Base-by-base conservation (phyloP, 2,888 invertebrate genomes). In the Palloptera scutellata region DNA sequence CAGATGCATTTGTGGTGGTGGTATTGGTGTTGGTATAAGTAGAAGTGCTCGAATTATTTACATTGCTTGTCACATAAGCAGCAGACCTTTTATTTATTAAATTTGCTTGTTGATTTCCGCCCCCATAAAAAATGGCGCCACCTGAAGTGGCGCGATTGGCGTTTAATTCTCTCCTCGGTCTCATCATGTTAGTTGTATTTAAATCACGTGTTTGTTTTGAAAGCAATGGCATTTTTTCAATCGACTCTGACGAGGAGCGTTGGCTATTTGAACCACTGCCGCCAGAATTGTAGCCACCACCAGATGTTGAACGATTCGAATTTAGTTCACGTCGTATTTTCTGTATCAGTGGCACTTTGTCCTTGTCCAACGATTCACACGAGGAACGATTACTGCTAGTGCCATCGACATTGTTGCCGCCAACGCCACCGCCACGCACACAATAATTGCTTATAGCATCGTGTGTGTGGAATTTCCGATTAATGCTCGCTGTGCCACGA, bases 401-500 rank as follows among this genome's bases (percentile, higher is more conserved):
- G n/a, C 40, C 53, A 12, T 30, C 54, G 10, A 52, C n/a, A 13
- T 19, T n/a, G 55, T 2, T 30, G 30, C 30, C 6, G 6, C 30
- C 30, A 30, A 6, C 30, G n/a, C 60, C 51, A 19, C 61, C 52
- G 15, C 45, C 52, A 11, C 69, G 68, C 1, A 55, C 59, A 66
- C 74, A 75, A 67, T 73, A 79, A 15, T 81, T 77, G 63, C 80
- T 83, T 52, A 83, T 81, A 40, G 80, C 81, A 68, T 83, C 83
- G 63, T 80, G 82, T 1, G 83, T 83, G 55, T 79, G 75, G 59
- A 78, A 83, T 71, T 82, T 83, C 12, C 78, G 78, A 73, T 81
- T 79, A 48, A 77, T 76, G 60, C 64, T 64, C 6, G 20, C 30
- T n/a, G 17, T 55, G 10, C 45, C 68, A 1, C 70, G 60, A 8